Base-by-base conservation (phyloP, 1,140 invertebrate genomes). In the Babylonia areolata region DNA sequence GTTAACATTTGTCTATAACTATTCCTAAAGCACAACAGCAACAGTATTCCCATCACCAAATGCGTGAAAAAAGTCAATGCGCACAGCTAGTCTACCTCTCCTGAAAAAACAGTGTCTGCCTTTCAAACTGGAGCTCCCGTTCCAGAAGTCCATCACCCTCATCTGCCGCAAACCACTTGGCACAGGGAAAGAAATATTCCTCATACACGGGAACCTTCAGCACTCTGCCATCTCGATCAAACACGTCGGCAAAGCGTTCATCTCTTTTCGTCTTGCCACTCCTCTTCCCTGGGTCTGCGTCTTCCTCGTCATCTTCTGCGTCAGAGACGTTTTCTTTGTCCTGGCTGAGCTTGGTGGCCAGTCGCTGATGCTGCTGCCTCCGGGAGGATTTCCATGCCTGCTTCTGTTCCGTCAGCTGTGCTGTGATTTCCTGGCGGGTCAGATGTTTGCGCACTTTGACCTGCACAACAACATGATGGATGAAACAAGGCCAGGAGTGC, bases 101-200 rank as follows among this genome's bases (percentile, higher is more conserved):
- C 42, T 86, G 86, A 69, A 87, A 91, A 42, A 78, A 86, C 20
- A 89, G 87, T 20, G 87, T 86, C 35, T 89, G 88, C 15, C 89
- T 83, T 81, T 91, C 89, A 77, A 88, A 87, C 12, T 89, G 83
- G 17, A 94, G 85, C 46, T 92, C 91, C 69, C 92, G 86, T 81
- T 92, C 90, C 77, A 91, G 87, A 40, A 91, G 81, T 15, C 92
- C 91, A 85, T 94, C 93, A 31, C 75, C 93, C 88, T 94, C 92
- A 88, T 94, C 93, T n/a, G 84, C 75, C 20, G 93, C 90, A 15
- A 94, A 85, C 94, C 94, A 94, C 80, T 91, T 89, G 39, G 90
- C 85, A 87, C 93, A 94, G 1, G 85, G 85, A 87, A 94, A 93
- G 64, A 81, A 82, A 85, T 88, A 90, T 71, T 90, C 88, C 64